phyloP scores from a whole-genome alignment of 2,797 vertebrate species.

The Ptychobarbus kaznakovi region DNA sequence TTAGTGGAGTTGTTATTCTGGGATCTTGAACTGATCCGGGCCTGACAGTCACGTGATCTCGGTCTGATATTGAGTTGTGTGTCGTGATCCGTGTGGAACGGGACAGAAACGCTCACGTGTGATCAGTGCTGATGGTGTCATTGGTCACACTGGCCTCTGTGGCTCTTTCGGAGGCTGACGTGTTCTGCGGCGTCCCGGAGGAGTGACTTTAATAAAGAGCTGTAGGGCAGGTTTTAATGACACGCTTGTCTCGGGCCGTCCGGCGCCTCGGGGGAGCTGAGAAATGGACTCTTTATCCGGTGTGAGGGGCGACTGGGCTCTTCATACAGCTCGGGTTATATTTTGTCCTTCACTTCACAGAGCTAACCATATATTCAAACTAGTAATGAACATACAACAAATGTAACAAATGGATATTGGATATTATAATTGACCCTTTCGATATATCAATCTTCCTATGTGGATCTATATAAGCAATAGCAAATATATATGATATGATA shows the following conservation, averaged over 20 bases:
- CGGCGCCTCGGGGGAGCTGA: constrained; percentile 70
- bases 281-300: constrained; percentile 41
- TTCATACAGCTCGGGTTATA: constrained; percentile 36
- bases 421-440: background rate
- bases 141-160: constrained; percentile 72
- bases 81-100: constrained; percentile 62
- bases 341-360: constrained; percentile 34
- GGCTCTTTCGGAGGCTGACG: constrained; percentile 82
- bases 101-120: background rate
- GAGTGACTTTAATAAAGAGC: constrained; percentile 93
- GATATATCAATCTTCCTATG: background rate
- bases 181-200: constrained; percentile 86
- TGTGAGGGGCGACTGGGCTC: background rate
- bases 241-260: constrained; percentile 78
- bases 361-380: background rate
- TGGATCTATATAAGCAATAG: background rate
- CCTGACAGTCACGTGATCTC: background rate
- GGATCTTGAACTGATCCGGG: background rate
- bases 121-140: constrained; percentile 42
- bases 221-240: constrained; percentile 82
- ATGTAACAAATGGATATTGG: too few species aligned
- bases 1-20: background rate
- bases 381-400: background rate
- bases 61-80: background rate
- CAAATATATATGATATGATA: background rate